A percentile compares a stretch with the other conserved stretches of the same genome.
These are phyloP conservation scores for Sebastes nivosus DNA, from an alignment of 2,797 vertebrate species.

Conservation along the genomic window DNA sequence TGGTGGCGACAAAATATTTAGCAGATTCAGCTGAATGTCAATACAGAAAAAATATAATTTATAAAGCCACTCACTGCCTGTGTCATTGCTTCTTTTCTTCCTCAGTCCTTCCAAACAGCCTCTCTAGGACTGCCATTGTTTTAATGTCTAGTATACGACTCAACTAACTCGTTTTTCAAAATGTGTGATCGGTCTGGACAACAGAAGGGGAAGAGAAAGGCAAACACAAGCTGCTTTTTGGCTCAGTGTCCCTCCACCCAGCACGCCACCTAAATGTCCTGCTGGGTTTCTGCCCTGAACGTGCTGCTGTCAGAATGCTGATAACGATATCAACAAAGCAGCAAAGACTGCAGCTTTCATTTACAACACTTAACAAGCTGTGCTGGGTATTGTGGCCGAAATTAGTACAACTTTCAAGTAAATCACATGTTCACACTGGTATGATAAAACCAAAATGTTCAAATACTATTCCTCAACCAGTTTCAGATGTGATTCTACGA, in stretches of 20 bases:
- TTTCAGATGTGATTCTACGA: background rate
- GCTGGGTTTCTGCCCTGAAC: slow-evolving; percentile 11
- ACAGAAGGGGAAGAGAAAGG: background rate
- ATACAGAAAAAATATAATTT: background rate
- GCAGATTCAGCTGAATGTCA: background rate
- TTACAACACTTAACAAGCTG: background rate
- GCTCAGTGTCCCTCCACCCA: background rate
- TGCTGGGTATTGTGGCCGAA: background rate
- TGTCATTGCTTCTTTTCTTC: background rate
- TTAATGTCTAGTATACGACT: background rate
- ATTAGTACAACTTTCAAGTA: background rate
- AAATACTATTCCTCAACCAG: background rate
- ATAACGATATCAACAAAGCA: slow-evolving; percentile 5
- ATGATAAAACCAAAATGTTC: background rate
- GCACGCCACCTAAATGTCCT: background rate
- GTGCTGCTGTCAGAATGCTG: slow-evolving; percentile 11
- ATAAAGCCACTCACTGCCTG: background rate
- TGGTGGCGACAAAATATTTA: background rate
- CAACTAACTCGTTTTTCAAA: background rate
- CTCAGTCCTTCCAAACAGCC: background rate
- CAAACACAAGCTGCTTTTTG: slow-evolving; percentile 1
- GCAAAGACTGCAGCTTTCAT: slow-evolving; percentile 5
- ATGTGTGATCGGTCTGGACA: background rate
- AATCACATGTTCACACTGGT: background rate
- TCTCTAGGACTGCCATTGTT: background rate